Conservation (phyloP, 1,140 invertebrate genomes). For the Anagrus nilaparvatae region DNA sequence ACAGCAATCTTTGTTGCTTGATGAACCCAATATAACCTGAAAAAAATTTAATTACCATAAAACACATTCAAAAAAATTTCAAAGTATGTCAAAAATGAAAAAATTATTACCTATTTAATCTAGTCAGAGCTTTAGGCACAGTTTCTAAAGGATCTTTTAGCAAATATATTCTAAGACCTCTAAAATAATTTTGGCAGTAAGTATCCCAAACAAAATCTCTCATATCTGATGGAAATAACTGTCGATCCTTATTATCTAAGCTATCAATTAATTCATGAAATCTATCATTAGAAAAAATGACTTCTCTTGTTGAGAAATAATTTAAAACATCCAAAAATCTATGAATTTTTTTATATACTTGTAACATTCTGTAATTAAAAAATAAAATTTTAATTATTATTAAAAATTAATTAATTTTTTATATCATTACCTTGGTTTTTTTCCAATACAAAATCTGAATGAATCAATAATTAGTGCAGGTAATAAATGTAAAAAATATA, state of each 20-base stretch:
- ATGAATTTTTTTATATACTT: slow-evolving; percentile 59
- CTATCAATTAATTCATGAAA: slow-evolving; percentile 47
- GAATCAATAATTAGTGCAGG: slow-evolving; percentile 60
- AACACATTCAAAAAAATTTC: no score
- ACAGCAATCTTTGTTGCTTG: slow-evolving; percentile 33
- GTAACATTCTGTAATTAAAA: slow-evolving; percentile 46
- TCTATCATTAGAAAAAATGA: slow-evolving; percentile 55
- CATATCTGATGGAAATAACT: slow-evolving; percentile 61
- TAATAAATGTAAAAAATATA: slow-evolving; percentile 49
- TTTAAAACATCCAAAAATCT: slow-evolving; percentile 57
- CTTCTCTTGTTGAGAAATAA: slow-evolving; percentile 62
- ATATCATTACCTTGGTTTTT: slow-evolving; percentile 38
- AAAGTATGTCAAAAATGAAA: no score
- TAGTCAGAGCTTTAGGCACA: slow-evolving; percentile 41
- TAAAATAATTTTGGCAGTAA: slow-evolving; percentile 48
- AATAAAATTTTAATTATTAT: neutral
- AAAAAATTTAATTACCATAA: slow-evolving; percentile 13
- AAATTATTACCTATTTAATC: slow-evolving; percentile 38
- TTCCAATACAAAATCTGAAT: slow-evolving; percentile 47
- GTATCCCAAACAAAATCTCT: slow-evolving; percentile 48
- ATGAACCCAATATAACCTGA: slow-evolving; percentile 40
- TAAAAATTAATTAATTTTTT: neutral
- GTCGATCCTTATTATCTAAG: slow-evolving; percentile 50
- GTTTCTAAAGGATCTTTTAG: slow-evolving; percentile 52
- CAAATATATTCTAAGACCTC: slow-evolving; percentile 48